Evolutionary conservation across 2,113 vertebrate species (phyloP), one percentile per base, ranked within the genome.

Genomic region (Mormyrus lacerda): DNA sequence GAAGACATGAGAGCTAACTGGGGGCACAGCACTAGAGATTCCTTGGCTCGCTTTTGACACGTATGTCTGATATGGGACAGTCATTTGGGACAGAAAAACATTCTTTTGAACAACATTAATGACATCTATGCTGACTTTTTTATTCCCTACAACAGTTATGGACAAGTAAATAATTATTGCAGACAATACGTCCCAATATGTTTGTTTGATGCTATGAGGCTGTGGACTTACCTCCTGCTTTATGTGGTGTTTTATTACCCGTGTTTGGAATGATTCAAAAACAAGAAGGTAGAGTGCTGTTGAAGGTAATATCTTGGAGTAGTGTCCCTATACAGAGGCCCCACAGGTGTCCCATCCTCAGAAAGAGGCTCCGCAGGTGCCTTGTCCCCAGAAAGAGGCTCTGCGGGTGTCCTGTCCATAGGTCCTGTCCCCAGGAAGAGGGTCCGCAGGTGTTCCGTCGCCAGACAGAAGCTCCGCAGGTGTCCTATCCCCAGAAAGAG

Each of bases 111-210:
- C 35, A 55, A 51, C 27, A 51, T 31, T 9, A 53, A 79, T 45
- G 58, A 65, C 24, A 45, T 45, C 24, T 88, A 61, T 19, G 27
- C 35, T 88, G 19, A 51, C 47, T 51, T 76, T 76, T 35, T 48
- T 88, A 48, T 88, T 88, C 55, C 58, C 53, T 42, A 65, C 50
- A 53, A 45, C 73, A 79, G 73, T 42, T 84, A 84, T 84, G 82
- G 44, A 84, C 44, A 44, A 9, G 42, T 47, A 84, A 47, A 84
- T 84, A 84, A 84, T 84, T 24, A 84, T 45, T 84, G 82, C 82
- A 47, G 82, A 44, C 42, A 84, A 84, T 44, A n/a, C 11, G 44
- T 47, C 44, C 73, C 35, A 79, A 42, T 24, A 47, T 84, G 82
- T 84, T 84, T 84, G 35, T 84, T 47, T 45, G 21, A 84, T 84